phyloP scores from a whole-genome alignment of 2,797 vertebrate genomes.

The Neomorphus geoffroyi region DNA sequence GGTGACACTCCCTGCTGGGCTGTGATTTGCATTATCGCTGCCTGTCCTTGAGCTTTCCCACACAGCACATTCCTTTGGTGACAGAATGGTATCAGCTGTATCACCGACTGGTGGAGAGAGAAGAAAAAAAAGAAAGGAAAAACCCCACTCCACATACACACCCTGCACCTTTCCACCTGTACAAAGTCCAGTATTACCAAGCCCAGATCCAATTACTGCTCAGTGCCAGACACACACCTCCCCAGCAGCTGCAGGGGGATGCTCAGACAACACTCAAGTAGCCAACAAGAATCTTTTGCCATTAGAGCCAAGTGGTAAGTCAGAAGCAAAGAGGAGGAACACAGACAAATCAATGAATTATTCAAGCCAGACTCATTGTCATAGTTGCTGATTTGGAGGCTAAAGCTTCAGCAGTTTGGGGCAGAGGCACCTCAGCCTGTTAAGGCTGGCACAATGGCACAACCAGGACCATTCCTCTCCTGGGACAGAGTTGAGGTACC shows the following conservation, averaged over 20 bases:
- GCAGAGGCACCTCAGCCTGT: not conserved
- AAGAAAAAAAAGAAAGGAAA: too few species aligned
- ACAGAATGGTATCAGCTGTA: not conserved
- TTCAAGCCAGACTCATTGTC: not conserved
- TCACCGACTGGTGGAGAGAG: rapidly evolving
- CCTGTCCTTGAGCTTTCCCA: not conserved
- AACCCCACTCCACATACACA: rapidly evolving
- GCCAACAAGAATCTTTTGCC: not conserved
- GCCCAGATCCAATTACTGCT: not conserved
- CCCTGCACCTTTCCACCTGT: not conserved
- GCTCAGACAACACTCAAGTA: not conserved
- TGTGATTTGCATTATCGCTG: not conserved
- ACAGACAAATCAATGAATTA: slow-evolving; percentile 2
- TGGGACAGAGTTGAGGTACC: not conserved
- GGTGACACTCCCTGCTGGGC: not conserved
- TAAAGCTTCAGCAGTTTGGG: not conserved
- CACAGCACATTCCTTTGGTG: slow-evolving; percentile 2
- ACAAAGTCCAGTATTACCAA: not conserved
- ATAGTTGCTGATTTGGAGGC: not conserved
- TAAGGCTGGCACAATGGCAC: not conserved
- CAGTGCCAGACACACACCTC: not conserved
- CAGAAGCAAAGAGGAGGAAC: not conserved
- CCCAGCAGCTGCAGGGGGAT: not conserved
- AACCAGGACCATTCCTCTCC: not conserved
- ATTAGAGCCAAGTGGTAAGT: not conserved